phyloP scores from a whole-genome alignment of 2,888 invertebrate genomes.

The Tyria jacobaeae region DNA sequence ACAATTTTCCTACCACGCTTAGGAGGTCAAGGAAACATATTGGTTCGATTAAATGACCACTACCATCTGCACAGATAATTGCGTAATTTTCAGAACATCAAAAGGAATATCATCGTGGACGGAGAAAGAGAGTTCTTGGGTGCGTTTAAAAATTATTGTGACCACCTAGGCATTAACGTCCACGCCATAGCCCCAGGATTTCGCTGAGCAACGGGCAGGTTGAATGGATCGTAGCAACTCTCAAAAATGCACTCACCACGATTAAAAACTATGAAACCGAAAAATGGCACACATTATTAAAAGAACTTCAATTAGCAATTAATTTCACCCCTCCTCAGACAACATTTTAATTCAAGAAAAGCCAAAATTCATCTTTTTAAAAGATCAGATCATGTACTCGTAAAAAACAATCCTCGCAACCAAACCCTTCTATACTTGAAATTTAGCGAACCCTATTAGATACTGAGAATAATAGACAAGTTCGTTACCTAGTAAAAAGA shows the following conservation, averaged over 20 bases:
- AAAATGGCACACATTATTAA: conserved; percentile 10
- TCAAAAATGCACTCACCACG: conserved; percentile 41
- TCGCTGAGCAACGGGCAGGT: conserved; percentile 14
- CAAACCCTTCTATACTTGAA: conserved; percentile 24
- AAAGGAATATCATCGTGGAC: conserved; percentile 17
- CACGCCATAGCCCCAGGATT: conserved; percentile 10
- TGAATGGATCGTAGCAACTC: conserved; percentile 29
- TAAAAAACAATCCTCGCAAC: conserved; percentile 21
- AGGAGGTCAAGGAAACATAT: too few species aligned
- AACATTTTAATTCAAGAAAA: conserved; percentile 3
- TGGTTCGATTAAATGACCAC: too few species aligned
- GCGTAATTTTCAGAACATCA: background rate
- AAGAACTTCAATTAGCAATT: conserved; percentile 22
- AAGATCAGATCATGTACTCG: too few species aligned
- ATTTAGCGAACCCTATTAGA: conserved; percentile 20
- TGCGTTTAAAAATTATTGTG: conserved; percentile 17
- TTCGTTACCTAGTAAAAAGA: conserved; percentile 11
- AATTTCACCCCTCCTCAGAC: conserved; percentile 2
- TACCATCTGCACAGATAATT: too few species aligned
- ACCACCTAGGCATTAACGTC: background rate
- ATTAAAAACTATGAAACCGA: too few species aligned
- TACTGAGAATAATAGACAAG: conserved; percentile 19
- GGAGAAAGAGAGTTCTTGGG: conserved; percentile 32
- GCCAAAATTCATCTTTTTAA: conserved; percentile 21
- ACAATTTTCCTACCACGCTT: too few species aligned